Conservation (phyloP, 2,888 invertebrate species). For the Theodoxus fluviatilis region DNA sequence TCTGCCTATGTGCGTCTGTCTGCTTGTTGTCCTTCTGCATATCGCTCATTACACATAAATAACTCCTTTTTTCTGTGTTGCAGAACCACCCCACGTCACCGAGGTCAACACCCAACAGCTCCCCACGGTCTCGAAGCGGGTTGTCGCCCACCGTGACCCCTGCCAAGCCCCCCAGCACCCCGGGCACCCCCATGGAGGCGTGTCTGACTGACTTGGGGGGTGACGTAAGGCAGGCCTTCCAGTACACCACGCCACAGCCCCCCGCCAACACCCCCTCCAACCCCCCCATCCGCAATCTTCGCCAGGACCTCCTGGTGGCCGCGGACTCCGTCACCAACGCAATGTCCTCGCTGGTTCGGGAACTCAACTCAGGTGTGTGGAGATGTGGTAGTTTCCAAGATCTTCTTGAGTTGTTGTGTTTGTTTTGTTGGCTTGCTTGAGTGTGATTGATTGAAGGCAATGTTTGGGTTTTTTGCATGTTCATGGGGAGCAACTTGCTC, state of each 20-base stretch:
- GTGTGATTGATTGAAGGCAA: background rate
- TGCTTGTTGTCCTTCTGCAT: background rate
- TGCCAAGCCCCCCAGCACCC: conserved; percentile 44
- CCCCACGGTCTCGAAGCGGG: conserved; percentile 47
- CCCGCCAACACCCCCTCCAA: conserved; percentile 34
- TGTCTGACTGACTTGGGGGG: conserved; percentile 62
- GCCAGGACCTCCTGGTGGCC: conserved; percentile 87
- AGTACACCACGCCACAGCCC: conserved; percentile 35
- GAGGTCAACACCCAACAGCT: conserved; percentile 57
- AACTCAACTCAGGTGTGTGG: conserved; percentile 78
- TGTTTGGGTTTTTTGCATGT: background rate
- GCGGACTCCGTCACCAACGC: conserved; percentile 98
- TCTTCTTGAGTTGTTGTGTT: background rate
- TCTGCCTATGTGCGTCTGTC: background rate
- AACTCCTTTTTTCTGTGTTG: conserved; percentile 9
- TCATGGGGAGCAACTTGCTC: no score
- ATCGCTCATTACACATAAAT: background rate
- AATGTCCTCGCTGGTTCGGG: conserved; percentile 95
- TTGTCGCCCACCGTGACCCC: conserved; percentile 49
- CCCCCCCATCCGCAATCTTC: conserved; percentile 52
- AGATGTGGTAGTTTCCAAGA: background rate
- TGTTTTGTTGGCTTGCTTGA: background rate
- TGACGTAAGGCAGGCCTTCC: conserved; percentile 68
- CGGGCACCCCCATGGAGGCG: conserved; percentile 55
- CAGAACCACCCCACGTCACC: conserved; percentile 62